Percentiles rank a stretch among this genome's conserved stretches.
Evolutionary conservation across 1,140 invertebrate genomes (phyloP).

Genomic region (Neelides sp.): DNA sequence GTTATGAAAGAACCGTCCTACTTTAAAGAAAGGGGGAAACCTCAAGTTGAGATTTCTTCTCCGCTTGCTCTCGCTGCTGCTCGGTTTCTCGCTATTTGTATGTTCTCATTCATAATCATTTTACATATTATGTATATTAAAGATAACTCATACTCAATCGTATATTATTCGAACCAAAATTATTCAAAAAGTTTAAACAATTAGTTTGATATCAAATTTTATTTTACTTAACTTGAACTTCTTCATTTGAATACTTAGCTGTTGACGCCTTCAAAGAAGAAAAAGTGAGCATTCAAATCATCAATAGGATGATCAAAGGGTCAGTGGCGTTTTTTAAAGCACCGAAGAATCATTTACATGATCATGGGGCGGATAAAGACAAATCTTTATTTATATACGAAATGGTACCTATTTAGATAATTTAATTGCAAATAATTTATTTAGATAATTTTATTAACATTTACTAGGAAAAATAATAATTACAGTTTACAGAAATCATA

Average conservation of each 20-base stretch:
- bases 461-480: no score
- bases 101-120: neutral
- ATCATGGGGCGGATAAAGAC: no score
- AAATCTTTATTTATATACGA: no score
- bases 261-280: slow-evolving; percentile 21
- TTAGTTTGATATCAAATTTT: no score
- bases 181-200: neutral
- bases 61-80: slow-evolving; percentile 16
- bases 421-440: no score
- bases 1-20: no score
- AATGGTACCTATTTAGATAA: no score
- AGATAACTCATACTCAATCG: neutral
- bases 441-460: no score
- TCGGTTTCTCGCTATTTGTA: slow-evolving; percentile 10
- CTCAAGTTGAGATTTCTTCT: slow-evolving; percentile 9
- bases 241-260: slow-evolving; percentile 6
- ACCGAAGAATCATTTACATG: slow-evolving; percentile 1
- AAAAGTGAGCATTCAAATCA: slow-evolving; percentile 11
- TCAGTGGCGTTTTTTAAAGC: slow-evolving; percentile 8
- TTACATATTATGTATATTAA: no score
- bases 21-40: slow-evolving; percentile 1
- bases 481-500: no score
- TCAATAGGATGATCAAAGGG: slow-evolving; percentile 16
- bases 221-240: no score
- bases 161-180: neutral